Evolutionary conservation across 2,797 vertebrate genomes (phyloP).

Genomic region (Cirrhinus molitorella): DNA sequence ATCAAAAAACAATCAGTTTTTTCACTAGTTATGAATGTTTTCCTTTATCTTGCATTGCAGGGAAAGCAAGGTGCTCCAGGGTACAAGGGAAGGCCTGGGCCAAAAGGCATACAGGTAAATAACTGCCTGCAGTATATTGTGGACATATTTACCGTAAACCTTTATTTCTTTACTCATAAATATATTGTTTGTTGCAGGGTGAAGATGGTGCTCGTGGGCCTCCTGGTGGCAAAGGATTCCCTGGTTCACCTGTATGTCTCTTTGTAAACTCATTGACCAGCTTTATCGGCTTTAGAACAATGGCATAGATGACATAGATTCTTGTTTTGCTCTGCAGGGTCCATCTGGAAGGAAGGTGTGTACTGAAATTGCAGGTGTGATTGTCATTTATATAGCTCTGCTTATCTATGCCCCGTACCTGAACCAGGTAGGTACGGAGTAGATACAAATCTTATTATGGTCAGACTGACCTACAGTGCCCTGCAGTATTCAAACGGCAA

Average conservation of each 20-base stretch:
- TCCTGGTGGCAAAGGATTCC: constrained; percentile 67
- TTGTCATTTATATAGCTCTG: constrained; percentile 30
- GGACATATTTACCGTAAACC: not conserved
- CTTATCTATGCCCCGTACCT: constrained; percentile 40
- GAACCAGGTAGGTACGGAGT: constrained; percentile 32
- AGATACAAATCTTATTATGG: not conserved
- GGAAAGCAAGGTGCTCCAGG: constrained; percentile 73
- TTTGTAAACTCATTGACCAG: constrained; percentile 1
- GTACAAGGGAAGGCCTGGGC: constrained; percentile 69
- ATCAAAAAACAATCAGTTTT: not conserved
- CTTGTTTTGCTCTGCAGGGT: constrained; percentile 70
- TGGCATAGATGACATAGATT: not conserved
- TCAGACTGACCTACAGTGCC: constrained; percentile 10
- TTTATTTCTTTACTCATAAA: constrained; percentile 2
- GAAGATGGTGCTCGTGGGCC: constrained; percentile 71
- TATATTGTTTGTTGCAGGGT: constrained; percentile 69
- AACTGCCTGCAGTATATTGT: not conserved
- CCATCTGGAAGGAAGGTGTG: constrained; percentile 74
- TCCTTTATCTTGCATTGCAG: constrained; percentile 65
- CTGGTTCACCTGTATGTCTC: constrained; percentile 72
- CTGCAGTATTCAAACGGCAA: not conserved
- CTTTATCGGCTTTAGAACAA: constrained; percentile 18
- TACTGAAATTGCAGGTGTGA: constrained; percentile 38
- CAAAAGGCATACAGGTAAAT: constrained; percentile 73
- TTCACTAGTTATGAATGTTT: not conserved